Base-by-base conservation (phyloP, 2,797 vertebrate species). In the Protosalanx chinensis region DNA sequence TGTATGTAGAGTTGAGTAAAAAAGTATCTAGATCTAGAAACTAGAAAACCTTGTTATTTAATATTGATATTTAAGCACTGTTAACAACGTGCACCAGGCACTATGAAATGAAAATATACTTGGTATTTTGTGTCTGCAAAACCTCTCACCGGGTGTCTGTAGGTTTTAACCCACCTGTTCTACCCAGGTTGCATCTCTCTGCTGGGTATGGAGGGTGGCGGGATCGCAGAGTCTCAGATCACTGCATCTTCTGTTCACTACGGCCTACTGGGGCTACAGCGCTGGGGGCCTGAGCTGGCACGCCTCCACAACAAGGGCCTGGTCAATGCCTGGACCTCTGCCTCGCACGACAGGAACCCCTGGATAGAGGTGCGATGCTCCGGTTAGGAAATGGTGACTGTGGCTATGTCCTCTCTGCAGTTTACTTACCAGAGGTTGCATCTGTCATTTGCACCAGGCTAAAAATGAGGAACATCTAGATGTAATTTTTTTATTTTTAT, bases 261-360 rank as follows among this genome's bases (percentile, higher is more conserved):
- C 0, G 93, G 91, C 70, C 91, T 98, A 78, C 83, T 99, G 73
- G 95, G 96, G 4, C 71, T 98, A 80, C 97, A 99, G 89, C 95
- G 96, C 76, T 99, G 98, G 98, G 95, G 92, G 0, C 93, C 95
- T 0, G 95, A 98, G 82, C 91, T 97, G 0, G 93, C 94, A 7
- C 95, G 98, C 30, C 95, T 99, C 74, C 90, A 97, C 89, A 93
- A 91, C 86, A 94, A 93, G 0, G 98, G 96, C 32, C 91, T 99
- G 0, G 97, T 97, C 60, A 99, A 99, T 0, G 97, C 98, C n/a
- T 99, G 98, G 98, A 98, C 95, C 1, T 86, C 97, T 13, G 95
- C 95, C 18, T 87, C 93, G 70, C 95, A 98, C 0, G 98, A 99
- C 89, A 92, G 82, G 82, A 95, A 82, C 71, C 96, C 98, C 3